Conservation (phyloP, 37 sponge, comb jelly and placozoan genomes). For the Ianthella basta region DNA sequence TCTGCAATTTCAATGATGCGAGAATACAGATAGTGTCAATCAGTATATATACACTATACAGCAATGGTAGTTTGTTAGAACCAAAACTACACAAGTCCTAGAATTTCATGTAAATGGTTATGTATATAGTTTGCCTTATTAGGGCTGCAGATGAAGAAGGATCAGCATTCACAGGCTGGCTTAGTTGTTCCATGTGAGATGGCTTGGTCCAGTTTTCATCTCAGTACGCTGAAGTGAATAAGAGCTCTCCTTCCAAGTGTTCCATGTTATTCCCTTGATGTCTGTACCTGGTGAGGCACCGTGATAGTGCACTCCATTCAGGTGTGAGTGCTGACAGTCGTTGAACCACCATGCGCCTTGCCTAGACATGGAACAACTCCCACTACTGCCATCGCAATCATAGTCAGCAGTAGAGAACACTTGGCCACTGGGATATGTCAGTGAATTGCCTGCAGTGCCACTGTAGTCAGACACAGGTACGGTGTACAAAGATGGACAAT, state of each 20-base stretch:
- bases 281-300: not conserved
- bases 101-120: too few species aligned
- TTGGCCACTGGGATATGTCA: not conserved
- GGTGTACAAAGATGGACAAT: not conserved
- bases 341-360: slow-evolving; percentile 34
- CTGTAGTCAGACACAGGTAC: not conserved
- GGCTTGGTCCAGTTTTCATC: slow-evolving; percentile 24
- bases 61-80: too few species aligned
- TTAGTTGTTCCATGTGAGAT: not conserved
- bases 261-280: slow-evolving; percentile 12
- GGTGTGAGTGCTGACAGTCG: slow-evolving; percentile 28
- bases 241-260: not conserved
- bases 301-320: slow-evolving; percentile 19
- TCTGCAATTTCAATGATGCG: too few species aligned
- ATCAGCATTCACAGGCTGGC: too few species aligned
- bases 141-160: too few species aligned
- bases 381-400: not conserved
- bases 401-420: slow-evolving; percentile 17
- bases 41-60: too few species aligned
- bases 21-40: too few species aligned
- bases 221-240: slow-evolving; percentile 20
- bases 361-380: not conserved
- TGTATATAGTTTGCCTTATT: too few species aligned
- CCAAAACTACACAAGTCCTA: too few species aligned
- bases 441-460: slow-evolving; percentile 18